Percentiles rank a stretch among this genome's conserved stretches.
Evolutionary conservation across 2,797 vertebrate species (phyloP).

Genomic region (Darevskia nairensis): DNA sequence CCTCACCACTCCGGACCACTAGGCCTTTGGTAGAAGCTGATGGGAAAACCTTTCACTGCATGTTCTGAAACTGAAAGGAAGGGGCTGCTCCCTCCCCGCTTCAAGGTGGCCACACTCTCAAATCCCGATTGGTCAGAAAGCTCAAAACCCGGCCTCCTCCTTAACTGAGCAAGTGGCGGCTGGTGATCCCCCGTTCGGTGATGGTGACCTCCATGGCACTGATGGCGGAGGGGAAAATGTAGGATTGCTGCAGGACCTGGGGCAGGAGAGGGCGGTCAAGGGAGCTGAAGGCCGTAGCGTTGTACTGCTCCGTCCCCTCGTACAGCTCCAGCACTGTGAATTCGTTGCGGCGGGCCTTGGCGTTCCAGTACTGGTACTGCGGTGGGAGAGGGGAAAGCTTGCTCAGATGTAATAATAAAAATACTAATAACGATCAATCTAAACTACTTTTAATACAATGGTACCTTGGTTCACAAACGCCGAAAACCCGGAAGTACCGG

Average conservation of each 20-base stretch:
- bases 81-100: no score
- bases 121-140: background rate
- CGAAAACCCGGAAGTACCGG: no score
- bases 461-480: no score
- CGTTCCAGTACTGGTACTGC: conserved; percentile 98
- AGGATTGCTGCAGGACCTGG: conserved; percentile 96
- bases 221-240: conserved; percentile 96
- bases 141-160: conserved; percentile 47
- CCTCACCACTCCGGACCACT: no score
- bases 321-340: conserved; percentile 95
- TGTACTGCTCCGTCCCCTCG: conserved; percentile 96
- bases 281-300: conserved; percentile 97
- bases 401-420: no score
- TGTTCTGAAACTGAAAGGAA: no score
- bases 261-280: conserved; percentile 92
- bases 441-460: no score
- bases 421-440: no score
- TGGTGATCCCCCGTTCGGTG: conserved; percentile 98
- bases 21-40: no score
- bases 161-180: conserved; percentile 93
- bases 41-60: no score
- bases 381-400: accelerated
- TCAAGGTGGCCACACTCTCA: no score
- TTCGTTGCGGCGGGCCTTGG: conserved; percentile 94
- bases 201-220: conserved; percentile 95